Evolutionary conservation across 2,113 vertebrate genomes (phyloP).

Genomic region (Willisornis vidua): DNA sequence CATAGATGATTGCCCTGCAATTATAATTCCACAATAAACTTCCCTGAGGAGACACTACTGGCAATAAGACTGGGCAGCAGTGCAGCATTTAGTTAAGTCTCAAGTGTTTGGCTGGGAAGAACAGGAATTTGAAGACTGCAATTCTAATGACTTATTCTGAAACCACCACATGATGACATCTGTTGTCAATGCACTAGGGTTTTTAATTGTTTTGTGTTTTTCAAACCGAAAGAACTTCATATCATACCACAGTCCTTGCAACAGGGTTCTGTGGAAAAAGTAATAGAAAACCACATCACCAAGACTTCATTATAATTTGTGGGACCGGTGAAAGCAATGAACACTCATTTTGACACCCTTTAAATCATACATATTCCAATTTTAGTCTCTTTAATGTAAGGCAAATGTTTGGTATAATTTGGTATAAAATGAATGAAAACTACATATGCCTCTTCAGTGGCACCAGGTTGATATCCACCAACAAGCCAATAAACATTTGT

Average conservation of each 20-base stretch:
- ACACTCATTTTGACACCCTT: background rate
- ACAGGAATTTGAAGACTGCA: background rate
- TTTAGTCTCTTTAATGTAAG: background rate
- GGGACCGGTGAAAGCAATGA: background rate
- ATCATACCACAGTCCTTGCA: rapidly evolving
- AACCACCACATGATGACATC: background rate
- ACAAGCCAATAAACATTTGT: background rate
- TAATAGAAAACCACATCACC: background rate
- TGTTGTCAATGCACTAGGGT: background rate
- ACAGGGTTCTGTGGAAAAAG: background rate
- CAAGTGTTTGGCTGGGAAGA: background rate
- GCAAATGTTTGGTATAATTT: background rate
- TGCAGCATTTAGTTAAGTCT: background rate
- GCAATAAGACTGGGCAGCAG: background rate
- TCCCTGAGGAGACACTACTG: background rate
- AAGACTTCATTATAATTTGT: background rate
- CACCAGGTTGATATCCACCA: background rate
- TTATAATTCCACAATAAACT: background rate
- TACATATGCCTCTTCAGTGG: background rate
- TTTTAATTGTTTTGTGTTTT: background rate
- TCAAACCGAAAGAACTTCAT: background rate
- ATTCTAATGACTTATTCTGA: background rate
- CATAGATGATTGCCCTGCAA: background rate
- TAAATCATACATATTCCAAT: background rate
- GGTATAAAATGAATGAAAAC: background rate